Evolutionary conservation across 2,113 vertebrate species (phyloP).

Genomic region (Silurus meridionalis): DNA sequence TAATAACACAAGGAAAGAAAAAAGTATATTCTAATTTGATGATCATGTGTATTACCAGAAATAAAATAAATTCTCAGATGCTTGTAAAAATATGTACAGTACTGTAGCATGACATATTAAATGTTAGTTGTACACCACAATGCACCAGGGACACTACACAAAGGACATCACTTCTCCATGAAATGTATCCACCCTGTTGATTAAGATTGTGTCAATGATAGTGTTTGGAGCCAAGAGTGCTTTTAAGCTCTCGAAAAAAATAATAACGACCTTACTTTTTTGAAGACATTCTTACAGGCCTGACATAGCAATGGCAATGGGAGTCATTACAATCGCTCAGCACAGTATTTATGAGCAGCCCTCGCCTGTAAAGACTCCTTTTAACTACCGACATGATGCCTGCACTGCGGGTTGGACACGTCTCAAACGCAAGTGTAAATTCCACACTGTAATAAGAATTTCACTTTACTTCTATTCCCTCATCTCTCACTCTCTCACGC

Average conservation of each 20-base stretch:
- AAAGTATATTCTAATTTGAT: not conserved
- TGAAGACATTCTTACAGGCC: constrained; percentile 59
- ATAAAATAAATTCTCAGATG: not conserved
- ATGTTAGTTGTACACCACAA: not conserved
- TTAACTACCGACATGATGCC: constrained; percentile 60
- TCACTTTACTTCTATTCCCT: constrained; percentile 42
- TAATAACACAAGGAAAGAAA: not conserved
- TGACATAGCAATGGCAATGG: constrained; percentile 57
- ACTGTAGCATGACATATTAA: not conserved
- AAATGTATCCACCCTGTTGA: constrained; percentile 58
- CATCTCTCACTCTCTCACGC: constrained; percentile 23
- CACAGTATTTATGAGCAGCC: constrained; percentile 62
- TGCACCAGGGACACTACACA: not conserved
- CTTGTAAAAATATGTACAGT: not conserved
- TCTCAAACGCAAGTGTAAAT: constrained; percentile 54
- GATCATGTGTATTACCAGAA: not conserved
- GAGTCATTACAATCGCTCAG: constrained; percentile 67
- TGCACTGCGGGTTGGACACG: constrained; percentile 16
- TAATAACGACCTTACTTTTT: constrained; percentile 69
- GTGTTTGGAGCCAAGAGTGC: constrained; percentile 55
- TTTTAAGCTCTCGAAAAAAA: constrained; percentile 63
- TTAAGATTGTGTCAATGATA: constrained; percentile 57
- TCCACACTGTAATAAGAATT: constrained; percentile 38
- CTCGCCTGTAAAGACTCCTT: constrained; percentile 47
- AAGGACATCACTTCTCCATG: constrained; percentile 27